Conservation (phyloP, 1,140 invertebrate genomes). For the Nasonia longicornis region DNA sequence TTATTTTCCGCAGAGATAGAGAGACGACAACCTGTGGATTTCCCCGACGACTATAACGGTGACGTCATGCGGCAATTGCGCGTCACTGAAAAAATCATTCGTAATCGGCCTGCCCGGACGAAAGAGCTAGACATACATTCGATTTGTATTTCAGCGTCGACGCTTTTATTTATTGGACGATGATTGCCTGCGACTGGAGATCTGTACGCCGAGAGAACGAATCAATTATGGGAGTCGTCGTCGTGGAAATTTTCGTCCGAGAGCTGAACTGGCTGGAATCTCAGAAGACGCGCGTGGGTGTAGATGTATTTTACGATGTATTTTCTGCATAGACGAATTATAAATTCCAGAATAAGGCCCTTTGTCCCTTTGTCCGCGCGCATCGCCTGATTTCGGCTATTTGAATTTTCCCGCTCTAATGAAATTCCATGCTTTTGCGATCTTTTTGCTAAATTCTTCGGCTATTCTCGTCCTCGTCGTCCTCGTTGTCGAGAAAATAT, state of each 20-base stretch:
- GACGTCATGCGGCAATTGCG: not conserved
- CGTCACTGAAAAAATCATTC: not conserved
- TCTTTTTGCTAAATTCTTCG: no score
- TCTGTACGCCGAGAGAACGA: not conserved
- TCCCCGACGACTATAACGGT: not conserved
- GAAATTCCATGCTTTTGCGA: no score
- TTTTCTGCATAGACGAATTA: no score
- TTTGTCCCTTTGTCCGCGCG: no score
- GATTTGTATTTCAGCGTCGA: not conserved
- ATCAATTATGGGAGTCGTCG: not conserved
- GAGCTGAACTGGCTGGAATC: no score
- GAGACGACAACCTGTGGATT: slow-evolving; percentile 13
- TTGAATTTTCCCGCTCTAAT: no score
- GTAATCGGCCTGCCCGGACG: not conserved
- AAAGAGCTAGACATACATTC: not conserved
- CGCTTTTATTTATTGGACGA: not conserved
- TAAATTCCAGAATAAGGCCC: no score
- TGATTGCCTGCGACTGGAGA: not conserved
- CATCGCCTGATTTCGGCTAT: no score
- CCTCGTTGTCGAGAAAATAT: no score
- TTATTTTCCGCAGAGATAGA: not conserved
- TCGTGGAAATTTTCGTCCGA: no score
- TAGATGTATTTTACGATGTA: no score
- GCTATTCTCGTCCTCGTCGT: not conserved
- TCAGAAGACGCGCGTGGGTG: no score